Base-by-base conservation (phyloP, 2,113 vertebrate genomes). In the Nematolebias whitei region DNA sequence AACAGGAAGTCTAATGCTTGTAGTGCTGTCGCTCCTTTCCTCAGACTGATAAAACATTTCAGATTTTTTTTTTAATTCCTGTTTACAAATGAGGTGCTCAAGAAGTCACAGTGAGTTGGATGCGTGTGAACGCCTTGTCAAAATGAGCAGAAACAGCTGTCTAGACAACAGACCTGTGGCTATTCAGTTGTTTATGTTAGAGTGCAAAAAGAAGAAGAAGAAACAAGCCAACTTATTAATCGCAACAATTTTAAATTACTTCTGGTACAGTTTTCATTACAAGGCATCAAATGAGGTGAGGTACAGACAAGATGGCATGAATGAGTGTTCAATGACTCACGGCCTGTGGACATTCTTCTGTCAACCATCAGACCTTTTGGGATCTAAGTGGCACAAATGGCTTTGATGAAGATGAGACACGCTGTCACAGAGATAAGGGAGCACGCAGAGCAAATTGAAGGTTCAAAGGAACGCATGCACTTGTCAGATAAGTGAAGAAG, bases 221-320 rank as follows among this genome's bases (percentile, higher is more conserved):
- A n/a, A n/a, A n/a, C n/a, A n/a, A n/a, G n/a, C n/a, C n/a, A n/a
- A n/a, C n/a, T n/a, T n/a, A n/a, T 29, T 1, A 29, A 29, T 29
- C 7, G 26, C 7, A 29, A 29, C 7, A 3, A 29, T 29, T 29
- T 29, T 29, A 29, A 29, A 29, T 7, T 29, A 29, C 7, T 3
- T 29, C 26, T 29, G 26, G 26, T 29, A 29, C 26, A 29, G 26
- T 29, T 29, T 29, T 3, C 26, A 29, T n/a, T 29, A 29, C 26
- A 29, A 29, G 26, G 7, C 26, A 29, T 3, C 26, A 29, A 29
- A 90, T 87, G 78, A 87, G 88, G 71, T 88, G 85, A 88, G 90
- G 74, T 90, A 90, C 85, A 82, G 90, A 89, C 90, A 69, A 91
- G 76, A 76, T 88, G 60, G 80, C 63, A n/a, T 94, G 93, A 92